Base-by-base conservation (phyloP, 2,113 vertebrate species). In the Zeus faber region DNA sequence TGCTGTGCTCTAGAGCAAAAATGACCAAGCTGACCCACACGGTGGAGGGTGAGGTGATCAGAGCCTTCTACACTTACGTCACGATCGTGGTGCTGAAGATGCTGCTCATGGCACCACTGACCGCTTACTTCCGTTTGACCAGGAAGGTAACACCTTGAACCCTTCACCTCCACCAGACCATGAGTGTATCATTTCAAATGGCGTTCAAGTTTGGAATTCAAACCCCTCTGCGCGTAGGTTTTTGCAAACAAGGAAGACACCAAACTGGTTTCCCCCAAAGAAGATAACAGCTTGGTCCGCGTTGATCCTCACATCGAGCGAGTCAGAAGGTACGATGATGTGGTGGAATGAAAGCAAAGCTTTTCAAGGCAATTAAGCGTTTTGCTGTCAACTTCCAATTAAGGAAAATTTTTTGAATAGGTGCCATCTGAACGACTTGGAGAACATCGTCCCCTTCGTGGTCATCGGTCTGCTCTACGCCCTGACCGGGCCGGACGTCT, bases 351-450 rank as follows among this genome's bases (percentile, higher is more conserved):
- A n/a, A n/a, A n/a, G n/a, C n/a, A n/a, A n/a, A n/a, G n/a, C n/a
- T n/a, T n/a, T n/a, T n/a, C n/a, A n/a, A n/a, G n/a, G n/a, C n/a
- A n/a, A n/a, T n/a, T n/a, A n/a, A n/a, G n/a, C n/a, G n/a, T n/a
- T n/a, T n/a, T n/a, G n/a, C n/a, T n/a, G n/a, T n/a, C n/a, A n/a
- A n/a, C n/a, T n/a, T n/a, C n/a, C n/a, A n/a, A n/a, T n/a, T n/a
- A n/a, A n/a, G n/a, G n/a, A n/a, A n/a, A n/a, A n/a, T n/a, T n/a
- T n/a, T n/a, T n/a, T n/a, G n/a, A n/a, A 0, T 40, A 98, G 96
- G 61, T 89, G 88, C 62, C 96, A 98, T 72, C 88, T 81, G 81
- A 98, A 98, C n/a, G 95, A 98, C 79, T 65, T 98, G 65, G 96
- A 98, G 66, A 98, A 93, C 25, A 83, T 97, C 0, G n/a, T 97